Percentiles rank a stretch among this genome's conserved stretches.
Evolutionary conservation across 2,797 vertebrate genomes (phyloP).

Genomic region (Mormyrus proboscirostris): DNA sequence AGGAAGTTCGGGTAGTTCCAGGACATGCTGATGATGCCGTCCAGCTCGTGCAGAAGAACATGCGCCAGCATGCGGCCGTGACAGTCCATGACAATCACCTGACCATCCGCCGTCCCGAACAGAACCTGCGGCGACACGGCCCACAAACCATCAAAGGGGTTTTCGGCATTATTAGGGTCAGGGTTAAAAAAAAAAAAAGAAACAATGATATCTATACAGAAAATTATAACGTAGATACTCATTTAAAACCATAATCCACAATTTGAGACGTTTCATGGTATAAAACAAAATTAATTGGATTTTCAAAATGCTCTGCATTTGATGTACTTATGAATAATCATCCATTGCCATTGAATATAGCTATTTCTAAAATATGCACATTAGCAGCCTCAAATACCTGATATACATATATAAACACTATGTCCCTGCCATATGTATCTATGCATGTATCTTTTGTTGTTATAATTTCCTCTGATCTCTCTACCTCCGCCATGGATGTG

Average conservation of each 20-base stretch:
- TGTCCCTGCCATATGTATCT: neutral
- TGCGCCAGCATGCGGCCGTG: constrained; percentile 98
- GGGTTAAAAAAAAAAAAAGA: neutral
- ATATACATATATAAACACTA: neutral
- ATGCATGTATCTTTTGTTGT: neutral
- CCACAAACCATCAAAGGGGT: neutral
- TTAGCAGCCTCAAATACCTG: neutral
- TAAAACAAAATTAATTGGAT: neutral
- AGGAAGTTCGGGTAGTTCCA: constrained; percentile 98
- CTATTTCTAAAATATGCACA: neutral
- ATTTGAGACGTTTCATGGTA: neutral
- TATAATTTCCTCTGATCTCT: neutral
- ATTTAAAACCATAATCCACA: neutral
- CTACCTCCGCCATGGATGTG: neutral
- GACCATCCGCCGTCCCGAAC: constrained; percentile 96
- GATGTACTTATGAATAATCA: neutral
- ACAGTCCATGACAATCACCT: constrained; percentile 99
- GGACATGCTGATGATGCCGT: constrained; percentile 95
- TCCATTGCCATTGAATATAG: neutral
- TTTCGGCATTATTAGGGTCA: neutral
- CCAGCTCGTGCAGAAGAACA: constrained; percentile 92
- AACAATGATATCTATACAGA: neutral
- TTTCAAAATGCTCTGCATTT: neutral
- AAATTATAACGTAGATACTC: neutral
- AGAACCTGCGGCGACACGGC: constrained; percentile 69